phyloP scores from a whole-genome alignment of 2,888 invertebrate genomes.

The Agrotis exclamationis region DNA sequence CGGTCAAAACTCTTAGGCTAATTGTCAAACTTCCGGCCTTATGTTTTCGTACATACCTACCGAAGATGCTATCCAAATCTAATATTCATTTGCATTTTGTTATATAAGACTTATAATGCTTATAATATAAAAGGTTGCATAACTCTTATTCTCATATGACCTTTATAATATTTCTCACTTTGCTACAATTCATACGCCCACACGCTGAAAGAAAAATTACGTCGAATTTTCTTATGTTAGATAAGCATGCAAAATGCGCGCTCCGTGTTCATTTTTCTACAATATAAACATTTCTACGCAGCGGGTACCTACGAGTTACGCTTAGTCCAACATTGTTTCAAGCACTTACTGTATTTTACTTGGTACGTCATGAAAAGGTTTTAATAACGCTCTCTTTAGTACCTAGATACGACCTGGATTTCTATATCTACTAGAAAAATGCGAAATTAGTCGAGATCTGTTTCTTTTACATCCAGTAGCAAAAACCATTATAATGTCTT shows the following conservation, averaged over 20 bases:
- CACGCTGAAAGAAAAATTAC: constrained; percentile 25
- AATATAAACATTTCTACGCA: constrained; percentile 33
- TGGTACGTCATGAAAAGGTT: constrained; percentile 31
- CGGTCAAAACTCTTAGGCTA: no score
- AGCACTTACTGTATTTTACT: constrained; percentile 39
- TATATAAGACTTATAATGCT: no score
- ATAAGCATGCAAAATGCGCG: constrained; percentile 36
- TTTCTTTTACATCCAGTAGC: no score
- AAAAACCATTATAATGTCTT: no score
- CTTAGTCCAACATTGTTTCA: constrained; percentile 19
- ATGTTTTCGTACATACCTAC: no score
- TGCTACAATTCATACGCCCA: neutral
- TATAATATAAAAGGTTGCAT: neutral
- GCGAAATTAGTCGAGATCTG: neutral
- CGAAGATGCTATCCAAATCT: no score
- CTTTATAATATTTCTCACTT: constrained; percentile 29
- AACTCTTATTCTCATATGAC: constrained; percentile 3
- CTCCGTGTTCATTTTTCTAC: constrained; percentile 28
- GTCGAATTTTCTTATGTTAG: constrained; percentile 11
- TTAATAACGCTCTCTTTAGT: constrained; percentile 34
- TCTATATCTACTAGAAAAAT: neutral
- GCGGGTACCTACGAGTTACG: constrained; percentile 8
- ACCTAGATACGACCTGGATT: neutral
- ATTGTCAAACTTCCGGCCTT: no score
- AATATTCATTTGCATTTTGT: neutral